Evolutionary conservation across 2,888 invertebrate species (phyloP), one percentile per base, ranked within the genome.

Genomic region (Lampropteryx suffumata): DNA sequence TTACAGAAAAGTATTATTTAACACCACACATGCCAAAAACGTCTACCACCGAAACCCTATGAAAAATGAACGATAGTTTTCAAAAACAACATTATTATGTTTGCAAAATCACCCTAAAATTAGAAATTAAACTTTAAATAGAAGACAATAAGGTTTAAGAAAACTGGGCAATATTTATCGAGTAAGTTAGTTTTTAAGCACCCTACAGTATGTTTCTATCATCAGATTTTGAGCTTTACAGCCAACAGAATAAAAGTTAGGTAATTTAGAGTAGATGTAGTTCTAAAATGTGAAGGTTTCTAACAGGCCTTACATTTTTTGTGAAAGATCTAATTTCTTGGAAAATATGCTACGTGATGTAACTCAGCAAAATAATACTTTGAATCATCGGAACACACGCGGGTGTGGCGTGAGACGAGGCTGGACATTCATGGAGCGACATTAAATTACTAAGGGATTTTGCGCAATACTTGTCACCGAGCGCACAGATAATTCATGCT

Each of bases 311-410:
- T 64, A 55, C 69, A 65, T 68, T 76, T 80, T 77, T 73, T 70
- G 63, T 65, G 64, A 63, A 64, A 65, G 72, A 74, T 77, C 72
- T 78, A 79, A 79, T 79, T 84, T 82, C 84, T 79, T 60, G 79
- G 84, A 84, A 85, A 79, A 83, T 77, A 73, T 76, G 79, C 76
- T 71, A 68, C 82, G 86, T 84, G 83, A 80, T 79, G 73, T 74
- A 74, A 76, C 72, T 81, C 79, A 74, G 79, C 79, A 74, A 75
- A 79, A 75, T 78, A 66, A 70, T 71, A 71, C 78, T 78, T 82
- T 80, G 79, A 83, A 78, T 82, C 84, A 83, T 78, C 67, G 66
- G 63, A 65, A 65, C 59, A 61, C 52, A 52, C 37, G 46, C 30
- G 13, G 14, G 55, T 58, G 45, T 35, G 46, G 57, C 55, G 65